These are phyloP conservation scores for Cydia splendana DNA, from an alignment of 1,140 invertebrate genomes.

Conservation along the genomic window DNA sequence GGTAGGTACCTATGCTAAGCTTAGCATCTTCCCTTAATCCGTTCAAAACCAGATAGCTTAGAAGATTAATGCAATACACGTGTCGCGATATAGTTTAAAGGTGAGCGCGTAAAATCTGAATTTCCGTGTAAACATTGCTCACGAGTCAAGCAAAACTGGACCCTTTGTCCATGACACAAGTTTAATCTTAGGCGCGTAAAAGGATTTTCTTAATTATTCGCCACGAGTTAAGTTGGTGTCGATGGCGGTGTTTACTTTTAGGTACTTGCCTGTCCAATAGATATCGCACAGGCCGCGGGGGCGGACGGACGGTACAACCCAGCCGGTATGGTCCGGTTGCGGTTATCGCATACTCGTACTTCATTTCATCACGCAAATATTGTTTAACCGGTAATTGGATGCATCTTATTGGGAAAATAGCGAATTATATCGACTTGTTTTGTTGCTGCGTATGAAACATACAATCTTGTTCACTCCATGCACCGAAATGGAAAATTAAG, in stretches of 20 bases:
- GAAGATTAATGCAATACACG: neutral
- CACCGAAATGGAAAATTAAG: neutral
- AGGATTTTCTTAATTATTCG: neutral
- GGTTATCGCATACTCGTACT: slow-evolving; percentile 41
- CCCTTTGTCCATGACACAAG: neutral
- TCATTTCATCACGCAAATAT: slow-evolving; percentile 29
- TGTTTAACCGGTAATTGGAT: slow-evolving; percentile 23
- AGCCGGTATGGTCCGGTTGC: slow-evolving; percentile 47
- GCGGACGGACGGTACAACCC: slow-evolving; percentile 39
- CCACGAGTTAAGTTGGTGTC: neutral
- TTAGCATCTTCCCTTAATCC: neutral
- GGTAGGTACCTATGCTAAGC: too few relatives aligned
- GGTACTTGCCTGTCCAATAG: slow-evolving; percentile 39
- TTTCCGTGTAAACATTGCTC: neutral
- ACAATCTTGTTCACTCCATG: too few relatives aligned
- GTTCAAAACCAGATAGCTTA: neutral
- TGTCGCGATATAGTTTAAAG: neutral
- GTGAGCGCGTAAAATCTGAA: neutral
- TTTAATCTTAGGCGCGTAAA: neutral
- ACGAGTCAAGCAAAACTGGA: neutral
- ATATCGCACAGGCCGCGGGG: slow-evolving; percentile 43
- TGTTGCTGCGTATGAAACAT: neutral
- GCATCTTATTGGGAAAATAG: slow-evolving; percentile 18
- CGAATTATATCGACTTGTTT: neutral
- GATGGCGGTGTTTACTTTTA: slow-evolving; percentile 33